Conservation (phyloP, 2,113 vertebrate species). For the Recurvirostra avosetta region DNA sequence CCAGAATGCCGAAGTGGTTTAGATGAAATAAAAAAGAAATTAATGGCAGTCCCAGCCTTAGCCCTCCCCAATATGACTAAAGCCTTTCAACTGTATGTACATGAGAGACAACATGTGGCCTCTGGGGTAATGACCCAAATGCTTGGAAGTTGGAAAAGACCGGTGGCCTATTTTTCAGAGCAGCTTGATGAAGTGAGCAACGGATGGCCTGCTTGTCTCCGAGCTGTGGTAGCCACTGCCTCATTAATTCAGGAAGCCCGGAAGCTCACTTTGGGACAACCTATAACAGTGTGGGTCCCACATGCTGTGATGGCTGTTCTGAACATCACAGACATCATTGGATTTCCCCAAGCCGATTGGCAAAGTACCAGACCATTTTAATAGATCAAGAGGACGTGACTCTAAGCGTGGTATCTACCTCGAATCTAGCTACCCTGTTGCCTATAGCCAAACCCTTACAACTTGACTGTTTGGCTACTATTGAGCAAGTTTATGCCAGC, state of each 20-base stretch:
- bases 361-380: background rate
- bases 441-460: background rate
- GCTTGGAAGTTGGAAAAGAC: background rate
- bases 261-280: background rate
- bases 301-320: background rate
- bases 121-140: background rate
- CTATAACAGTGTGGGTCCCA: too few species aligned
- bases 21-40: too few species aligned
- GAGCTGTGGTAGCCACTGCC: background rate
- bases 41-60: too few species aligned
- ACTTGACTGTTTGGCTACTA: background rate
- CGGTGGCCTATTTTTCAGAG: background rate
- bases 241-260: background rate
- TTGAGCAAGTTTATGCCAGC: background rate
- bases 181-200: background rate
- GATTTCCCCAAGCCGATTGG: background rate
- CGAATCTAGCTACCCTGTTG: background rate
- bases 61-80: too few species aligned
- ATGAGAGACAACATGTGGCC: background rate
- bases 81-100: too few species aligned
- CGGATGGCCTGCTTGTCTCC: background rate
- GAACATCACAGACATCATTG: background rate
- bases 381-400: background rate
- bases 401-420: background rate
- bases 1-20: too few species aligned